Base-by-base conservation (phyloP, 2,888 invertebrate species). In the Andricus curvator region DNA sequence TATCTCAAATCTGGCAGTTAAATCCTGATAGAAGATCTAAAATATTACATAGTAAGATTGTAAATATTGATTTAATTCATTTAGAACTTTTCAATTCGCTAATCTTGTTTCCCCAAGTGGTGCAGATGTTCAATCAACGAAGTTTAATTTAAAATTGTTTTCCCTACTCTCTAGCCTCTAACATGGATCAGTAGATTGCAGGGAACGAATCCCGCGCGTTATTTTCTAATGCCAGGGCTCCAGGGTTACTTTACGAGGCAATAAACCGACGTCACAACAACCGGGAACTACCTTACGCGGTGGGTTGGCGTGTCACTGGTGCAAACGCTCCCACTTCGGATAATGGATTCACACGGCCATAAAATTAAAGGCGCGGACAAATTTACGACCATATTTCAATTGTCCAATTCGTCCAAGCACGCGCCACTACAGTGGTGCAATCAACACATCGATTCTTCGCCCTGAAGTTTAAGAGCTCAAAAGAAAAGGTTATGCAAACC, bases 361-460 rank as follows among this genome's bases (percentile, higher is more conserved):
- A 92, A 92, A 92, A 92, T 91, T 91, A 90, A 90, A 91, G 90
- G 88, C 90, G 89, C 86, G 88, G 89, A 91, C 91, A 90, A 92
- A 92, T 91, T 92, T 91, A 84, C 80, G 83, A 82, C 68, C 85
- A 81, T 82, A 79, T 83, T 84, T 84, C 82, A 83, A 82, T 85
- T 82, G 78, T 33, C 76, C 79, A 66, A 85, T 84, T 84, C 80
- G 82, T 83, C 82, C 77, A 77, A 25, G 82, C 85, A 84, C 84
- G 85, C 80, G 83, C 79, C 83, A 79, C 65, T 62, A 37, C 41
- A 33, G 76, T 77, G 51, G 44, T n/a, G 51, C 51, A 65, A 70
- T 77, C 70, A 33, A 25, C 62, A 29, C 29, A 22, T 77, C 33
- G 20, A 56, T 78, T 78, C 44, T 64, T 78, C 67, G 44, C 17